Percentiles rank a stretch among this genome's conserved stretches.
Evolutionary conservation across 2,797 vertebrate species (phyloP).

Genomic region (Gymnopithys bicolor): DNA sequence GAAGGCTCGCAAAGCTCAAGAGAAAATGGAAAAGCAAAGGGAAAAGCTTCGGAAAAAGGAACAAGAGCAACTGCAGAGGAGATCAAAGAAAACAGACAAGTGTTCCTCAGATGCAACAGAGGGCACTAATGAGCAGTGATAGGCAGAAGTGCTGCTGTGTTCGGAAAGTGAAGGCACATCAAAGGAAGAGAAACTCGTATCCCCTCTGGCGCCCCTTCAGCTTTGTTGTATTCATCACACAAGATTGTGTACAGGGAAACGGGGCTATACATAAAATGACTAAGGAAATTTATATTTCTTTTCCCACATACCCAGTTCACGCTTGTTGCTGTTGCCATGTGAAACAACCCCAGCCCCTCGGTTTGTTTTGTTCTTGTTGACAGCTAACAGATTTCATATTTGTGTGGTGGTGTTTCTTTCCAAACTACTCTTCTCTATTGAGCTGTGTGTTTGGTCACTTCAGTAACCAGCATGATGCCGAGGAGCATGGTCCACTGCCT

Average conservation of each 20-base stretch:
- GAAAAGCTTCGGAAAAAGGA: constrained; percentile 87
- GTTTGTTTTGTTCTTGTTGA: constrained; percentile 47
- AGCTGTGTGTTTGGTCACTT: constrained; percentile 35
- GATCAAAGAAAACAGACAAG: constrained; percentile 76
- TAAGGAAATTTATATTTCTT: constrained; percentile 38
- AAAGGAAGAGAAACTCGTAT: neutral
- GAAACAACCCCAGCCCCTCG: constrained; percentile 7
- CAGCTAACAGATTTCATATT: constrained; percentile 38
- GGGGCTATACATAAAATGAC: constrained; percentile 19
- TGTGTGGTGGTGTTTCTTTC: constrained; percentile 20
- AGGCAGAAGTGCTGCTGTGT: neutral
- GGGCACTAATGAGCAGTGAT: constrained; percentile 78
- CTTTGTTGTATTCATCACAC: constrained; percentile 20
- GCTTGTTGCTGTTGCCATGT: constrained; percentile 52
- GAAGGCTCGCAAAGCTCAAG: constrained; percentile 87
- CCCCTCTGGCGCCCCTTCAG: neutral
- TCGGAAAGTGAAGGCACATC: neutral
- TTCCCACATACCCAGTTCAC: constrained; percentile 44
- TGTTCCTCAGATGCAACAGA: constrained; percentile 65
- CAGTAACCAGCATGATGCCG: constrained; percentile 36
- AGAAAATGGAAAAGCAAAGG: constrained; percentile 91
- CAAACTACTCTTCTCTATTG: constrained; percentile 25
- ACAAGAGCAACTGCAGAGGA: constrained; percentile 85
- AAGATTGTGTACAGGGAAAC: neutral
- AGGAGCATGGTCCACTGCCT: constrained; percentile 35